Evolutionary conservation across 2,888 invertebrate species (phyloP).

Genomic region (Papilio gigon): DNA sequence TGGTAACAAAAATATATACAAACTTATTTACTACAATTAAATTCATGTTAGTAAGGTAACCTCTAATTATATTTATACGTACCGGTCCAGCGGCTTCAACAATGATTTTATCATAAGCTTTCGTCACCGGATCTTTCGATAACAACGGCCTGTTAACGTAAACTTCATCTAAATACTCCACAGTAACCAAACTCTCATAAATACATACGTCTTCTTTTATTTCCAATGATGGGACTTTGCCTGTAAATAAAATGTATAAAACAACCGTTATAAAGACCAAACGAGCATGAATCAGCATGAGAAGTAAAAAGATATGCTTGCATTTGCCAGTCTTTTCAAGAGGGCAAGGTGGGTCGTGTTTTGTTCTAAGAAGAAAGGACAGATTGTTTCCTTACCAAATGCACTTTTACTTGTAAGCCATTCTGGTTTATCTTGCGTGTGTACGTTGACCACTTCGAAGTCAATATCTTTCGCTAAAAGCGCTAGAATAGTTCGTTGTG

Average conservation of each 20-base stretch:
- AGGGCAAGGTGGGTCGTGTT: background rate
- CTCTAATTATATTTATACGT: constrained; percentile 53
- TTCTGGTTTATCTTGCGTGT: constrained; percentile 88
- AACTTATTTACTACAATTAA: no score
- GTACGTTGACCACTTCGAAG: constrained; percentile 88
- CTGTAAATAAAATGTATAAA: constrained; percentile 57
- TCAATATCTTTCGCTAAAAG: constrained; percentile 89
- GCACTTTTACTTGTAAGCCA: constrained; percentile 88
- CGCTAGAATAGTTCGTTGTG: constrained; percentile 88
- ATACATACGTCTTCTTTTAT: constrained; percentile 84
- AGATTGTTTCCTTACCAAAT: constrained; percentile 62
- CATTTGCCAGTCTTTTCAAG: background rate
- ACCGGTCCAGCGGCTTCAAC: constrained; percentile 77
- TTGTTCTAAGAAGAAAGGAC: background rate
- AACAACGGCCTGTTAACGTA: constrained; percentile 85
- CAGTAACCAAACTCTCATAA: constrained; percentile 89
- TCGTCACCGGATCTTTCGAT: constrained; percentile 85
- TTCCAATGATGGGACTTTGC: constrained; percentile 90
- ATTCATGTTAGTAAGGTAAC: no score
- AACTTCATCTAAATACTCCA: constrained; percentile 91
- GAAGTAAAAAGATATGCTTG: background rate
- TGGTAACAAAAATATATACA: no score
- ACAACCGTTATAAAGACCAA: background rate
- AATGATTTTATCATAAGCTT: constrained; percentile 87
- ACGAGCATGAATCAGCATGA: background rate